Conservation (phyloP, 2,113 vertebrate genomes). For the chimpanzee (Pan troglodytes) region NHGRI_mPanTro3-v2.1_pri NC_072409.2:93537501-93538000, state of each 20-base stretch:
- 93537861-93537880: neutral
- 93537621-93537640: conserved; percentile 63
- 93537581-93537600: conserved; percentile 34
- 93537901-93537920: too few relatives aligned
- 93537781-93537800: neutral
- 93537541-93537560: conserved; percentile 56
- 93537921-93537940: too few relatives aligned
- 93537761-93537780: neutral
- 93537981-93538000: too few relatives aligned
- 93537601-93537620: conserved; percentile 57
- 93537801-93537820: neutral
- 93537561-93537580: conserved; percentile 60
- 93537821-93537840: neutral
- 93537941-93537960: too few relatives aligned
- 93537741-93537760: conserved; percentile 31
- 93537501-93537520: conserved; percentile 33
- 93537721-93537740: conserved; percentile 29
- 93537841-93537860: neutral
- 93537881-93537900: too few relatives aligned
- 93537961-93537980: too few relatives aligned
- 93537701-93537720: conserved; percentile 5
- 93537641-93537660: conserved; percentile 55
- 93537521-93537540: conserved; percentile 65
- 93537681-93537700: conserved; percentile 23
- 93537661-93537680: conserved; percentile 18